phyloP scores from a whole-genome alignment of 2,113 vertebrate genomes.

The Crotalus viridis region DNA sequence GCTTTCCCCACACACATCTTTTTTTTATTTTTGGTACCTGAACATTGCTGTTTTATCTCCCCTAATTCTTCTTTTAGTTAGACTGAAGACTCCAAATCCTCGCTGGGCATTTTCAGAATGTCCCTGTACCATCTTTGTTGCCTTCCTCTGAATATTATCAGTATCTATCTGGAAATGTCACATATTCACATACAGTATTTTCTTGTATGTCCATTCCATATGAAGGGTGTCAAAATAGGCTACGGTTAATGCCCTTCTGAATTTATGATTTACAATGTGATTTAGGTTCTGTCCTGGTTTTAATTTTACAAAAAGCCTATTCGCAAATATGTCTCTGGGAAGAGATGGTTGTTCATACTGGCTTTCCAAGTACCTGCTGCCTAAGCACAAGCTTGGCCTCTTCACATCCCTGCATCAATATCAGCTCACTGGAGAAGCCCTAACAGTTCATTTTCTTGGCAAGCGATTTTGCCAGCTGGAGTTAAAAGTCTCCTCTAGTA shows the following conservation, averaged over 20 bases:
- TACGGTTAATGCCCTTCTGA: background rate
- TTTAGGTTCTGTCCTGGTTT: background rate
- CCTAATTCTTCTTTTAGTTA: background rate
- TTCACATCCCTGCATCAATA: background rate
- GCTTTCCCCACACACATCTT: background rate
- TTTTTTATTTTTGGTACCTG: background rate
- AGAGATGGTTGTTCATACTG: background rate
- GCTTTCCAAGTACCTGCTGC: background rate
- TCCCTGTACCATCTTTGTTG: background rate
- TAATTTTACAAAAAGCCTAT: background rate
- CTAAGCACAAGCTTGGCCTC: background rate
- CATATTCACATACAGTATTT: background rate
- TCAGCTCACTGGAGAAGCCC: background rate
- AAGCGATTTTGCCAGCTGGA: background rate
- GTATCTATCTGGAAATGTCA: background rate
- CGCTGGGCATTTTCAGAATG: background rate
- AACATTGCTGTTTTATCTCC: background rate
- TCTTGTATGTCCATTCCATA: background rate
- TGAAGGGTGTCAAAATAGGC: background rate
- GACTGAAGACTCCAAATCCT: background rate
- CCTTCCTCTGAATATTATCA: background rate
- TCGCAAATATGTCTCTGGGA: background rate
- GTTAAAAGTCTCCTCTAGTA: background rate
- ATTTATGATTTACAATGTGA: background rate
- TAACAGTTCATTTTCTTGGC: background rate